Conservation (phyloP, 2,113 vertebrate genomes). For the Eublepharis macularius region DNA sequence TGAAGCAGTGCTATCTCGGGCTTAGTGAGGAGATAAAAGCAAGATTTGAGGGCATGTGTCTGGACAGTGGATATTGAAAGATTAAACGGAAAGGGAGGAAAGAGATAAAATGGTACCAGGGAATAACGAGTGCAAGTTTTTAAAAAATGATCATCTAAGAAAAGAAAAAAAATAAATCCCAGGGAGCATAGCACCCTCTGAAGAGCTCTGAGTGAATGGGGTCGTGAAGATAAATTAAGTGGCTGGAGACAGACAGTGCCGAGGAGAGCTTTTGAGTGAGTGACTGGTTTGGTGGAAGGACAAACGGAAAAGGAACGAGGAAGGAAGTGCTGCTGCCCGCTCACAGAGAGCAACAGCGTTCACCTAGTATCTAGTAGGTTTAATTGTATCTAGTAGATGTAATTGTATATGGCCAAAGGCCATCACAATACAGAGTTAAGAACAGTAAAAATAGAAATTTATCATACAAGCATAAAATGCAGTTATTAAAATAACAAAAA, state of each 20-base stretch:
- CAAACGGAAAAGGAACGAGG: neutral
- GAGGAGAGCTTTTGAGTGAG: neutral
- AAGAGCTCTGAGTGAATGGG: constrained; percentile 4
- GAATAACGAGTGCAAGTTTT: neutral
- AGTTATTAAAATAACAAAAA: too few species aligned
- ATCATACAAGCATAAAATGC: too few species aligned
- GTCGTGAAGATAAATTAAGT: neutral
- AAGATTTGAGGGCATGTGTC: neutral
- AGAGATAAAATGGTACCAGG: neutral
- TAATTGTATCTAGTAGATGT: too few species aligned
- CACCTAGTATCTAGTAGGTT: too few species aligned
- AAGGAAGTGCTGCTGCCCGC: neutral
- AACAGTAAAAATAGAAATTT: too few species aligned
- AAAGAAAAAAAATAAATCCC: neutral
- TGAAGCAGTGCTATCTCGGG: neutral
- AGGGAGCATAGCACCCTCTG: neutral
- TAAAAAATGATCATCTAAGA: neutral
- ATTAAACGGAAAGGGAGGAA: neutral
- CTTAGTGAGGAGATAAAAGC: neutral
- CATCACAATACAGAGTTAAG: too few species aligned
- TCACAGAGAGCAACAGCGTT: neutral
- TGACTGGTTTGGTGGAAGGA: neutral
- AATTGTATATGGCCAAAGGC: too few species aligned
- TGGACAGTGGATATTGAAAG: neutral
- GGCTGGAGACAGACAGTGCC: neutral